phyloP scores from a whole-genome alignment of 1,140 invertebrate genomes.

The Ips nitidus region DNA sequence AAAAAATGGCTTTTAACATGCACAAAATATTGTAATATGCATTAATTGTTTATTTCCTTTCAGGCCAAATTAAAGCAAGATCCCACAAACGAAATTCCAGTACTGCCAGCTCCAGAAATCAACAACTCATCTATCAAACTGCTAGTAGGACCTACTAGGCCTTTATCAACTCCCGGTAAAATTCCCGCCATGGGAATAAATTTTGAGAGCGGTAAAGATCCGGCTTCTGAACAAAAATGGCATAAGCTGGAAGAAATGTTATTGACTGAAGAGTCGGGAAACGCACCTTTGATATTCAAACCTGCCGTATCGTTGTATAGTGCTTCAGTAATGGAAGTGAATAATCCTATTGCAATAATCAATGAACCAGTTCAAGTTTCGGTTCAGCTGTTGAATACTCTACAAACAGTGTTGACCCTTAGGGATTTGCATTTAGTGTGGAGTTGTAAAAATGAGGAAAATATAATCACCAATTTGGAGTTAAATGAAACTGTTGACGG shows the following conservation, averaged over 20 bases:
- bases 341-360: slow-evolving; percentile 69
- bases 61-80: slow-evolving; percentile 40
- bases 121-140: slow-evolving; percentile 68
- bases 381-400: slow-evolving; percentile 74
- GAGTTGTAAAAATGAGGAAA: slow-evolving; percentile 62
- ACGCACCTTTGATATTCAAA: slow-evolving; percentile 75
- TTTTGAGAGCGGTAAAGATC: slow-evolving; percentile 41
- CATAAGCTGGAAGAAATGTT: slow-evolving; percentile 77
- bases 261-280: slow-evolving; percentile 67
- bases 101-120: slow-evolving; percentile 69
- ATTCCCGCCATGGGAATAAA: slow-evolving; percentile 52
- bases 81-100: slow-evolving; percentile 34
- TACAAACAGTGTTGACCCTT: slow-evolving; percentile 74
- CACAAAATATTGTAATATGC: neutral
- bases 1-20: too few relatives aligned
- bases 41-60: slow-evolving; percentile 20
- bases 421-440: slow-evolving; percentile 79
- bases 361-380: slow-evolving; percentile 81
- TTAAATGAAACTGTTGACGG: slow-evolving; percentile 47
- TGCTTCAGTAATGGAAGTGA: slow-evolving; percentile 65
- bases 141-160: slow-evolving; percentile 59
- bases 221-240: slow-evolving; percentile 60
- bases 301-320: slow-evolving; percentile 72
- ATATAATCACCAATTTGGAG: slow-evolving; percentile 49
- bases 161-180: slow-evolving; percentile 54